phyloP scores from a whole-genome alignment of 1,140 invertebrate genomes.

The Lordiphosa clarofinis region DNA sequence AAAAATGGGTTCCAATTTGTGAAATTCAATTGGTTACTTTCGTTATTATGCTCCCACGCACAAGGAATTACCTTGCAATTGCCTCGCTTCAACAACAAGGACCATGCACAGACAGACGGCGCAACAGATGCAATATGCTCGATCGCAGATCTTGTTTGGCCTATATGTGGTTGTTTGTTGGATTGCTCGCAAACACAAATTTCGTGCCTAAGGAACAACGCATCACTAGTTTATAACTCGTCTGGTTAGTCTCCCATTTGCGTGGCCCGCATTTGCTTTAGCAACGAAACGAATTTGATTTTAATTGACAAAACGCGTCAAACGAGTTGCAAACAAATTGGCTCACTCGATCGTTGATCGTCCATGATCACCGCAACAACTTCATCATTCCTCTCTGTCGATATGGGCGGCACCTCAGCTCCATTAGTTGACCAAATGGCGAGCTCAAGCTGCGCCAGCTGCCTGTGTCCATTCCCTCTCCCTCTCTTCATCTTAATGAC shows the following conservation, averaged over 20 bases:
- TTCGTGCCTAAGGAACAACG: no score
- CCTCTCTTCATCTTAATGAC: constrained; percentile 48
- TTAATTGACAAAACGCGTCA: constrained; percentile 75
- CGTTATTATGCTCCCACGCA: no score
- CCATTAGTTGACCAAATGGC: constrained; percentile 50
- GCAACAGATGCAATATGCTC: no score
- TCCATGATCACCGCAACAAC: constrained; percentile 54
- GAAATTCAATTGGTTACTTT: no score
- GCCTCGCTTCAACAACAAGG: no score
- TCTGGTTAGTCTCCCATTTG: not conserved
- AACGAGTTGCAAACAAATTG: constrained; percentile 66
- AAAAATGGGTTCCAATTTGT: no score
- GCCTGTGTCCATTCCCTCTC: constrained; percentile 10
- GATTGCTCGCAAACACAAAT: no score
- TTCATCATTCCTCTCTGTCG: constrained; percentile 56
- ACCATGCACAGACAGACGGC: no score
- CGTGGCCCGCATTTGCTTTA: constrained; percentile 36
- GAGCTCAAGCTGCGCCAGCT: constrained; percentile 44
- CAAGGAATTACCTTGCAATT: no score
- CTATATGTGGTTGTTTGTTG: no score
- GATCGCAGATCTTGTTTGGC: no score
- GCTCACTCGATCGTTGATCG: constrained; percentile 28
- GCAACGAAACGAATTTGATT: constrained; percentile 66
- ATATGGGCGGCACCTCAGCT: constrained; percentile 55
- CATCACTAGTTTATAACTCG: no score